Base-by-base conservation (phyloP, 1,140 invertebrate genomes). In the Caerostris darwini region DNA sequence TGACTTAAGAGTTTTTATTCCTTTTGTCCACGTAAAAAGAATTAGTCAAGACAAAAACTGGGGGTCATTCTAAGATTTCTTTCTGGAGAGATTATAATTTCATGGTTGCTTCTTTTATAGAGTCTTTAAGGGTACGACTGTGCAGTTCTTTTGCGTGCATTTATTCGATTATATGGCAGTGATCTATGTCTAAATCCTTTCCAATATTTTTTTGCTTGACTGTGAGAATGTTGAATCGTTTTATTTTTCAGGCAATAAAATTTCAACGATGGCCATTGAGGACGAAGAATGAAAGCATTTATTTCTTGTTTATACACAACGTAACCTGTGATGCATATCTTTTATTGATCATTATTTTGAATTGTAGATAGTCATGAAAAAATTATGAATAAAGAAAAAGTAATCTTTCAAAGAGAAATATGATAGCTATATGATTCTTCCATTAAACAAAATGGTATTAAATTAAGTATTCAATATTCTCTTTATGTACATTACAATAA, bases 131-230 rank as follows among this genome's bases (percentile, higher is more conserved):
- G 14, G 10, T 12, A 77, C 53, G 53, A 77, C 71, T 50, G 34
- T 12, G 14, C 14, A 12, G 3, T 77, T 77, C 34, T 71, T 77
- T 77, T 77, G 34, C 53, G 10, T 50, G 71, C 14, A 77, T 77
- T 77, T 77, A 77, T 77, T 77, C 71, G 7, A 77, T 77, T 77
- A 53, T 77, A 50, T 50, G 53, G 71, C 34, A 77, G 71, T 77
- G 71, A 77, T 77, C 50, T 77, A 77, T 53, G 34, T 77, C 34
- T 8, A 12, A 77, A 53, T 8, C 10, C 50, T 12, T 50, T 77
- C 10, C 50, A 53, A 12, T 53, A 3, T 71, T 19, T 64, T 53
- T 77, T 77, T 77, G 8, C 5, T 53, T 10, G 4, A 4, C 50
- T 53, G 4, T 8, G 8, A 50, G 50, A 12, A 50, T 77, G 71